Evolutionary conservation across 1,140 invertebrate genomes (phyloP), one percentile per base, ranked within the genome.

Genomic region (Atopsyche davidsoni): DNA sequence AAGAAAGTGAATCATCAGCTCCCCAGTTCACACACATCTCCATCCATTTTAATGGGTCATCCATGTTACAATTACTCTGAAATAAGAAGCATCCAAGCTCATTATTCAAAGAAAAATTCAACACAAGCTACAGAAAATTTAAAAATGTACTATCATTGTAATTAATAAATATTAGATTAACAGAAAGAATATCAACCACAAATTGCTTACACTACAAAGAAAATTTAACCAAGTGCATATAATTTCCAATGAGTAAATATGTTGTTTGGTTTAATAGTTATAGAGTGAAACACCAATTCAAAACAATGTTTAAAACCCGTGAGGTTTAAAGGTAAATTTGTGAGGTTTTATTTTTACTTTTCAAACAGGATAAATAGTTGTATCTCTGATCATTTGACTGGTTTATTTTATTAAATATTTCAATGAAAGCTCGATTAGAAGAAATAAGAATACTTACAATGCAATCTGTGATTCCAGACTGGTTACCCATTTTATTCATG

Each of bases 11-110:
- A 1, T 54, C 60, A 35, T 70, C 65, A 0, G 68, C 69, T 2
- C 60, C 47, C 67, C 67, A 70, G 6, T 63, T 62, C 6, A 67
- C 64, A 44, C 71, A 73, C 16, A 73, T 65, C 22, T 70, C 64
- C 63, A 71, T 66, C 11, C 69, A 57, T 1, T 62, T 60, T 65
- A 64, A 67, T 0, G 69, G 66, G 4, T 31, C 34, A 14, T 42
- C 24, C 41, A 45, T 57, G 2, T 53, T 28, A 22, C 55, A 57
- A 3, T 42, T 31, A 16, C 23, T 35, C 55, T 57, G 24, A 31
- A 53, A 49, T 18, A n/a, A 50, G 24, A 45, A 45, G 28, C 3
- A 45, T 31, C 28, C 3, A 22, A 43, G n/a, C n/a, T n/a, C n/a
- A n/a, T n/a, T n/a, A n/a, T n/a, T n/a, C n/a, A 43, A 45, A 14